Percentiles rank a stretch among this genome's conserved stretches.
Evolutionary conservation across 2,888 invertebrate genomes (phyloP).

Genomic region (Tenthredo notha): DNA sequence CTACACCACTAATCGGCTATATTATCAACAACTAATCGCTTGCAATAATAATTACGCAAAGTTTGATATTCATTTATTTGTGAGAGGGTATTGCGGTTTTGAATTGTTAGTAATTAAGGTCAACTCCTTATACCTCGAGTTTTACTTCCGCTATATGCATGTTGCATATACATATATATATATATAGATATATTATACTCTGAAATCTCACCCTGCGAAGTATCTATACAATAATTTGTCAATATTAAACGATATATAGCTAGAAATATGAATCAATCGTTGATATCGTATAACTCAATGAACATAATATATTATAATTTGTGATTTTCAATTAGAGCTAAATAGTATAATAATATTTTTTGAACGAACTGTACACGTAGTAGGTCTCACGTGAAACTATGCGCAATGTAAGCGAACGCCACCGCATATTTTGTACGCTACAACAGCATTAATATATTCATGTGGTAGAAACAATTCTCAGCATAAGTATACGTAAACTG

Average conservation of each 20-base stretch:
- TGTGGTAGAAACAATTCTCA: conserved; percentile 36
- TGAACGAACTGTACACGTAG: conserved; percentile 38
- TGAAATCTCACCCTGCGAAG: too few species aligned
- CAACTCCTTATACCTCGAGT: too few species aligned
- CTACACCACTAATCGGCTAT: conserved; percentile 1
- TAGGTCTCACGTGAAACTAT: conserved; percentile 48
- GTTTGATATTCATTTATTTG: neutral
- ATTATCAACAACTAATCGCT: conserved; percentile 32
- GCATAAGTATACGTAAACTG: conserved; percentile 12
- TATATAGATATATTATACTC: too few species aligned
- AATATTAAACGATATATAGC: neutral
- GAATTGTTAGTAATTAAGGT: neutral
- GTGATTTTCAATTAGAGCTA: neutral
- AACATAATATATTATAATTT: neutral
- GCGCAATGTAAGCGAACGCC: conserved; percentile 49
- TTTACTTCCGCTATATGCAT: neutral
- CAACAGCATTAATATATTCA: conserved; percentile 22
- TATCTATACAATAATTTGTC: neutral
- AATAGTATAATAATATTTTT: conserved; percentile 27
- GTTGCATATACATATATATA: too few species aligned
- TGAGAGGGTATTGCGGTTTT: conserved; percentile 13
- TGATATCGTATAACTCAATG: neutral
- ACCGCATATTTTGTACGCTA: conserved; percentile 47
- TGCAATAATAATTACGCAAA: conserved; percentile 33
- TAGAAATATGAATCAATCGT: neutral